Evolutionary conservation across 2,113 vertebrate species (phyloP), one percentile per base, ranked within the genome.

Genomic region (Pipa parva): DNA sequence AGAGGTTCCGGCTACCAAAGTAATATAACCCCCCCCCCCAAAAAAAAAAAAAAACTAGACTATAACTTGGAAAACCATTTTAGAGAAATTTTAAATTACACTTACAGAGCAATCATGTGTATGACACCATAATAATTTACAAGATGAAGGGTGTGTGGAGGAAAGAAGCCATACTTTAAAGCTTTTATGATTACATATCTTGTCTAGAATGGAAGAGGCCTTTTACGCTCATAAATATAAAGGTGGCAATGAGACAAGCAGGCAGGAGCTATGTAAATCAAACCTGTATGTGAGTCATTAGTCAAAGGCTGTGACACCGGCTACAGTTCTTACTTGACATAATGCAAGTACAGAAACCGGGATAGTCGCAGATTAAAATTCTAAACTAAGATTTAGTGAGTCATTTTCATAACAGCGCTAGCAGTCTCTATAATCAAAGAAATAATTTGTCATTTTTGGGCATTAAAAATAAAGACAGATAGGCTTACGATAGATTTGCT

Each of bases 271-370:
- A 61, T 54, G 48, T 70, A 70, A 70, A 70, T 70, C 66, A 70
- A 48, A 52, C 11, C 37, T 20, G 26, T 58, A 29, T 54, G 48
- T 54, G 66, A 49, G 48, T 61, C 66, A 27, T 70, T 70, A 61
- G 49, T 70, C 66, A 70, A 36, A 27, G 49, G 25, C 36, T 61
- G 20, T 70, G 66, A 59, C 66, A 70, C 48, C 8, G 56, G 65
- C 65, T 52, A 52, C 65, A 68, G 57, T 70, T 70, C 66, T 70
- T 70, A 45, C 66, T 45, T 61, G 66, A 70, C 66, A 54, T 70
- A 60, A 70, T 70, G 66, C 31, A 61, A 49, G 58, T 25, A 61
- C 31, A n/a, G 36, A 37, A 70, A 54, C 48, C 49, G 45, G 51
- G 66, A 31, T 60, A 61, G 48, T 52, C 17, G 57, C 54, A 70